Conservation (phyloP, 2,888 invertebrate genomes). For the Sipha maydis region DNA sequence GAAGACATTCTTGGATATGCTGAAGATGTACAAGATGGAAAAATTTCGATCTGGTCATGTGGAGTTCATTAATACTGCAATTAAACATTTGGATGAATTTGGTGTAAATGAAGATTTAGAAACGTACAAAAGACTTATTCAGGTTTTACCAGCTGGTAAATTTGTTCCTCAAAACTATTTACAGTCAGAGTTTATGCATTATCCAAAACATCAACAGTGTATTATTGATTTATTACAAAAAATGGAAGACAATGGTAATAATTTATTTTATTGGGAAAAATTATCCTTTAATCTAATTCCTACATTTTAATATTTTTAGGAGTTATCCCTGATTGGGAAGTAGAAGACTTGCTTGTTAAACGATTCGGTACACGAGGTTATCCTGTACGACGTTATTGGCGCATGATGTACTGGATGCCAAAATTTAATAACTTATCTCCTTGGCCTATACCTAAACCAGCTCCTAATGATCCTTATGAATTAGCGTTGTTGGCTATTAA, state of each 20-base stretch:
- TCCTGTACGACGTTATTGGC: slow-evolving; percentile 79
- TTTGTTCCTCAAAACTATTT: slow-evolving; percentile 84
- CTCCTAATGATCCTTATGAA: slow-evolving; percentile 81
- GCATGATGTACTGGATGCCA: slow-evolving; percentile 92
- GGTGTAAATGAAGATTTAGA: slow-evolving; percentile 88
- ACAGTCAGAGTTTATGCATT: slow-evolving; percentile 92
- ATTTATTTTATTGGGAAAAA: not conserved
- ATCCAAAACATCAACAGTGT: slow-evolving; percentile 95
- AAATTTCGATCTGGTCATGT: slow-evolving; percentile 78
- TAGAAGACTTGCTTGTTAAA: slow-evolving; percentile 83
- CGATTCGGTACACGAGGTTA: slow-evolving; percentile 84
- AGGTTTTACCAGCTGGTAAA: slow-evolving; percentile 88
- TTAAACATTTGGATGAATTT: slow-evolving; percentile 88
- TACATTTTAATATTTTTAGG: slow-evolving; percentile 69
- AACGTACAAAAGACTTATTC: slow-evolving; percentile 85
- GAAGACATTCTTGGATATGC: slow-evolving; percentile 66
- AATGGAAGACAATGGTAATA: slow-evolving; percentile 90
- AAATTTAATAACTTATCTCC: slow-evolving; percentile 92
- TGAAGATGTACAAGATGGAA: slow-evolving; percentile 63
- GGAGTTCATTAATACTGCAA: slow-evolving; percentile 91
- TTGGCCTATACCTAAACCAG: slow-evolving; percentile 80
- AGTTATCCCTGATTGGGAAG: slow-evolving; percentile 91
- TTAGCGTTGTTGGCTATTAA: slow-evolving; percentile 84
- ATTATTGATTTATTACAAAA: slow-evolving; percentile 88
- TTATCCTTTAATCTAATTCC: not conserved